Conservation (phyloP, 2,888 invertebrate species). For the Apamea anceps region DNA sequence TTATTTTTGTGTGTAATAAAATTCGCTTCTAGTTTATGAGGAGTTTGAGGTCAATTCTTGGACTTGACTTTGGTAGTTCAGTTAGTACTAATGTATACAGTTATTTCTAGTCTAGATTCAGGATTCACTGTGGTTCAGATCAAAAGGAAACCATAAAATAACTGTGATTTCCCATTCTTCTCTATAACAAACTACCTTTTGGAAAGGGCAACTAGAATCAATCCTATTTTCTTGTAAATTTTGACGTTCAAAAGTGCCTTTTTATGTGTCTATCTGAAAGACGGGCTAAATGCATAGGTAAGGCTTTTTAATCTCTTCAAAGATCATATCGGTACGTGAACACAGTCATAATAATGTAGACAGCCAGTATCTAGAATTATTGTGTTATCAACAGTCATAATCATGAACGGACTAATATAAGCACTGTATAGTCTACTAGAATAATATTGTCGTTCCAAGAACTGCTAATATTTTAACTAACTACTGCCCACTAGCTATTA, state of each 20-base stretch:
- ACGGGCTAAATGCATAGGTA: not conserved
- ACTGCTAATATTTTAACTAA: conserved; percentile 32
- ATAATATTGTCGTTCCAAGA: conserved; percentile 39
- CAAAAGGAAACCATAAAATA: not conserved
- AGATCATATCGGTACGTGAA: conserved; percentile 14
- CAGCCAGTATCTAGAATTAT: conserved; percentile 11
- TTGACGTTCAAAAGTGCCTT: not conserved
- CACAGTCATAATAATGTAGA: conserved; percentile 4
- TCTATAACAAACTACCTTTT: not conserved
- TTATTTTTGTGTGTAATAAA: conserved; percentile 56
- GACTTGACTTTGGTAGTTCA: conserved; percentile 4
- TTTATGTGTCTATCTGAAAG: not conserved
- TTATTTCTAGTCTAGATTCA: conserved; percentile 6
- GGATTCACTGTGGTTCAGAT: not conserved
- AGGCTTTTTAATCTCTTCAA: not conserved
- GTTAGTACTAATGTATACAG: not conserved
- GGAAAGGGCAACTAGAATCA: not conserved
- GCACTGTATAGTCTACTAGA: conserved; percentile 4
- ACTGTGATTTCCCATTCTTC: not conserved
- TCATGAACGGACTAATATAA: conserved; percentile 21
- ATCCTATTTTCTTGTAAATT: not conserved
- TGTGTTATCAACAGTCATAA: conserved; percentile 29
- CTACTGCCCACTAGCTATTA: conserved; percentile 28
- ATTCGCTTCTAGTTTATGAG: conserved; percentile 45
- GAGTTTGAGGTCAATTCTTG: conserved; percentile 39